Percentiles rank a stretch among this genome's conserved stretches.
Conservation (phyloP, 2,113 vertebrate genomes). For the Hirundichthys speculiger region DNA sequence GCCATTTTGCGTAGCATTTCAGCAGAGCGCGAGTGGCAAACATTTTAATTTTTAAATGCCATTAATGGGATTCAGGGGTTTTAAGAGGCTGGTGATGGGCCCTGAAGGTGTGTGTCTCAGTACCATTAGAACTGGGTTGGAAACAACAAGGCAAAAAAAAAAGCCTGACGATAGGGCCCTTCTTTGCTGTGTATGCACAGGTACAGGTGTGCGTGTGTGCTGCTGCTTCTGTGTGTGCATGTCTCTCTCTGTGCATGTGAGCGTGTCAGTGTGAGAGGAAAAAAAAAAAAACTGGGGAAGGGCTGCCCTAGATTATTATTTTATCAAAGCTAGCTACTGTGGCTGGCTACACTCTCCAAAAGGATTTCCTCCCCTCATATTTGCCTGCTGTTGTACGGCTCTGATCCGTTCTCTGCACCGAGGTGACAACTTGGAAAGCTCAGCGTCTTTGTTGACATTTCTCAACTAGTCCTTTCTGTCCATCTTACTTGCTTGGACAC, state of each 20-base stretch:
- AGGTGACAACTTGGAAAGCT: slow-evolving; percentile 37
- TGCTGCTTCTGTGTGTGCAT: slow-evolving; percentile 5
- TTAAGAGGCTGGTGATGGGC: slow-evolving; percentile 38
- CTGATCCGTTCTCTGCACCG: slow-evolving; percentile 46
- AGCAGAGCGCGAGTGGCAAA: slow-evolving; percentile 34
- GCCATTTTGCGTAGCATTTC: slow-evolving; percentile 40
- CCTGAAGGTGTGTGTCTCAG: slow-evolving; percentile 37
- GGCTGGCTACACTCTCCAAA: slow-evolving; percentile 61
- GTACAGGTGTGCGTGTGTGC: slow-evolving; percentile 29
- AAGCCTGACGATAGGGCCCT: slow-evolving; percentile 39
- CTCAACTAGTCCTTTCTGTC: slow-evolving; percentile 5
- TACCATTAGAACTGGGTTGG: slow-evolving; percentile 34
- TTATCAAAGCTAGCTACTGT: slow-evolving; percentile 69
- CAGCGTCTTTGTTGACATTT: background rate
- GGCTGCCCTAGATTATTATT: slow-evolving; percentile 83
- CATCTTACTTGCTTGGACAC: too few relatives aligned
- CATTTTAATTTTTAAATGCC: slow-evolving; percentile 66
- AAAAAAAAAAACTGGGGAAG: slow-evolving; percentile 53
- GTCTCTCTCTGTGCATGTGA: background rate
- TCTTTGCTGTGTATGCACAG: slow-evolving; percentile 40
- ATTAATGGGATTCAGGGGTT: slow-evolving; percentile 53
- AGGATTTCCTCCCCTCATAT: slow-evolving; percentile 66
- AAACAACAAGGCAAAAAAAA: slow-evolving; percentile 24
- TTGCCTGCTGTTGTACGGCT: slow-evolving; percentile 28
- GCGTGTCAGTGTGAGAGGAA: slow-evolving; percentile 24